phyloP scores from a whole-genome alignment of 2,888 invertebrate genomes.

The Eurois occulta region DNA sequence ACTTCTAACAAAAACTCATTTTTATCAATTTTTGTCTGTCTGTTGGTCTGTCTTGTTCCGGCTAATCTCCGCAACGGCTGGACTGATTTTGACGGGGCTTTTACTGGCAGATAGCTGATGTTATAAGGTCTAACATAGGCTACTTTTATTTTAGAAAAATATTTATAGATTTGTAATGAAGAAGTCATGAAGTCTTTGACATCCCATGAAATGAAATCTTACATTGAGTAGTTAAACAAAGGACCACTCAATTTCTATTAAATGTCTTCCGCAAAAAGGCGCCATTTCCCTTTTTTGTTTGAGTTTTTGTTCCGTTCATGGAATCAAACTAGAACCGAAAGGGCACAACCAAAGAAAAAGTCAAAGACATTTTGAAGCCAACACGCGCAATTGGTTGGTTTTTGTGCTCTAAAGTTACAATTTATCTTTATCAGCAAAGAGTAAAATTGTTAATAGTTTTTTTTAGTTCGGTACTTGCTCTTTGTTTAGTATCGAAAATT shows the following conservation, averaged over 20 bases:
- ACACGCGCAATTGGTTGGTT: constrained; percentile 17
- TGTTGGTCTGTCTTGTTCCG: no score
- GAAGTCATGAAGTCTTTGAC: no score
- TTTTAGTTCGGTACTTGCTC: constrained; percentile 5
- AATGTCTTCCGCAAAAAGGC: constrained; percentile 19
- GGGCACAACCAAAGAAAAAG: constrained; percentile 27
- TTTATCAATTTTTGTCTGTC: no score
- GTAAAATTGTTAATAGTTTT: constrained; percentile 4
- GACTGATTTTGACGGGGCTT: no score
- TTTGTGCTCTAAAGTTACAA: neutral
- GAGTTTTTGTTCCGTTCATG: constrained; percentile 28
- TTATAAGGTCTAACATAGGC: no score
- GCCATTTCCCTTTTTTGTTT: constrained; percentile 22
- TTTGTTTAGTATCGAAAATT: neutral
- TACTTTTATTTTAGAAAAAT: no score
- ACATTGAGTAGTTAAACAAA: constrained; percentile 14
- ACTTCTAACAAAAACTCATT: no score
- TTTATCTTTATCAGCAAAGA: constrained; percentile 1
- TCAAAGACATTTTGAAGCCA: constrained; percentile 31
- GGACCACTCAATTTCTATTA: constrained; percentile 23
- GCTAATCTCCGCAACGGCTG: no score
- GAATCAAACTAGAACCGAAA: constrained; percentile 21
- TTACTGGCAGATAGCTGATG: no score
- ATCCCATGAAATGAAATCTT: neutral
- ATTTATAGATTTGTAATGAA: neutral